These are phyloP conservation scores for Venusia cambrica DNA, from an alignment of 2,888 invertebrate genomes.

Conservation along the genomic window DNA sequence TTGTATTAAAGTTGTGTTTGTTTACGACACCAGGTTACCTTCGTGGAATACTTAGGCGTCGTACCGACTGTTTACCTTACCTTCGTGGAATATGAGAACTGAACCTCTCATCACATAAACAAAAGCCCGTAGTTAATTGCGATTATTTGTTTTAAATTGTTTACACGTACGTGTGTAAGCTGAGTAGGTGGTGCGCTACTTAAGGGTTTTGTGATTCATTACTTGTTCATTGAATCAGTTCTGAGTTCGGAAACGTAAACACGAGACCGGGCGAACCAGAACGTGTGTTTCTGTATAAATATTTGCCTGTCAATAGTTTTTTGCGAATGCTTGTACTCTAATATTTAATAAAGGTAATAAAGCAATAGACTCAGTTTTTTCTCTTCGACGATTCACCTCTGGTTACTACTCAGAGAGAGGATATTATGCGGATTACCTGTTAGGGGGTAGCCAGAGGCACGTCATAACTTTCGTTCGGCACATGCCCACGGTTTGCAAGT, in stretches of 20 bases:
- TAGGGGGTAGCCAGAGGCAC: no score
- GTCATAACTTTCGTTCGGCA: no score
- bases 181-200: constrained; percentile 16
- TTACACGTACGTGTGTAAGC: constrained; percentile 20
- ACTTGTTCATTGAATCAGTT: constrained; percentile 22
- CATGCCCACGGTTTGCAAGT: no score
- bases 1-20: constrained; percentile 12
- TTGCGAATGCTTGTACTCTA: no score
- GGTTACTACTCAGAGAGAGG: no score
- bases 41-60: no score
- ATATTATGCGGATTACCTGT: no score
- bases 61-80: constrained; percentile 25
- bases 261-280: constrained; percentile 2
- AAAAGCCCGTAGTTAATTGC: constrained; percentile 22
- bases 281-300: no score
- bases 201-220: constrained; percentile 28
- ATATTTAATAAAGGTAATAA: no score
- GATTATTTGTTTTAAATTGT: constrained; percentile 26
- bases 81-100: constrained; percentile 20
- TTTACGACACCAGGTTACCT: constrained; percentile 18
- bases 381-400: no score
- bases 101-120: constrained; percentile 24
- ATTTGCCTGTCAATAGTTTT: no score
- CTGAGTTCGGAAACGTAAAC: constrained; percentile 14
- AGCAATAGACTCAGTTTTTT: no score